Conservation (phyloP, 2,888 invertebrate species). For the Rhamphomyia laevipes region DNA sequence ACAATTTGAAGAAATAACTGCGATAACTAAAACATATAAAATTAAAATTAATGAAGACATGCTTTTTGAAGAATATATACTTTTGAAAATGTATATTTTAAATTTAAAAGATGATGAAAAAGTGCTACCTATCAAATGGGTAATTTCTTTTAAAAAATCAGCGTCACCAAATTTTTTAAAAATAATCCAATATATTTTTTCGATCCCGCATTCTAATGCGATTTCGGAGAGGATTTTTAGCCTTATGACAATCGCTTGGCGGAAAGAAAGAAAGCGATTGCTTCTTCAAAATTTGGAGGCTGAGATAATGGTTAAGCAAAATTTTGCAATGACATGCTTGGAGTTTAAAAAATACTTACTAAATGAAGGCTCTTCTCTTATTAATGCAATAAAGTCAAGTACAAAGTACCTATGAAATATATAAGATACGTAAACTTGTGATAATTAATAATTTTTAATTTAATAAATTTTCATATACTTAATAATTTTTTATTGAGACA, state of each 20-base stretch:
- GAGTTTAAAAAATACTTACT: background rate
- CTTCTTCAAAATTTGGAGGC: constrained; percentile 1
- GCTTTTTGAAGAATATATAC: background rate
- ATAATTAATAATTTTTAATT: no score
- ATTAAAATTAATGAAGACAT: background rate
- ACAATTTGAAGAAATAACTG: background rate
- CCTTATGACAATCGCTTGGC: background rate
- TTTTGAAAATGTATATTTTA: background rate
- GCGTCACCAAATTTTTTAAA: background rate
- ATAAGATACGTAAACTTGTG: no score
- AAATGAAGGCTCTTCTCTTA: background rate
- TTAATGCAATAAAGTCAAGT: background rate
- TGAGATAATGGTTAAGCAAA: constrained; percentile 3
- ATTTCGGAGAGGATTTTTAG: background rate
- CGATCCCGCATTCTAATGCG: background rate
- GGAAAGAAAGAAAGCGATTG: background rate
- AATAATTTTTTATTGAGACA: no score
- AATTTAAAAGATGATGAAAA: background rate
- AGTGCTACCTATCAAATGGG: background rate
- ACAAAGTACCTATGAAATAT: background rate
- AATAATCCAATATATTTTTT: background rate
- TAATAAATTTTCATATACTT: no score
- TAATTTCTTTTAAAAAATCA: constrained; percentile 1
- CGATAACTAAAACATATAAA: background rate
- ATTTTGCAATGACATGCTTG: background rate